Evolutionary conservation across 2,888 invertebrate genomes (phyloP), one percentile per base, ranked within the genome.

Genomic region (Chymomyza amoena): DNA sequence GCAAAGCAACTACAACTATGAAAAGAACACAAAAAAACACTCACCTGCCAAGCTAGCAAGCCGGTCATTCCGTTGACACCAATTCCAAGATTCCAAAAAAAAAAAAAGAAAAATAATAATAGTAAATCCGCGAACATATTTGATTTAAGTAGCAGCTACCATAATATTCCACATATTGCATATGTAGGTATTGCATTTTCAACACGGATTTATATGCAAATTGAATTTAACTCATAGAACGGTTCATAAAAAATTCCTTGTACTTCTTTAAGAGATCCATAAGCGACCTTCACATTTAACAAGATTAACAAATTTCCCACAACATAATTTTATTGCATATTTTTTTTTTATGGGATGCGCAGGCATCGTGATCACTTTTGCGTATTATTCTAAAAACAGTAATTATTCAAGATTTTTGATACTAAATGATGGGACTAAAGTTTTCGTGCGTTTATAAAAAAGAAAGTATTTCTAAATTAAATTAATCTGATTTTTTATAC

Each of bases 401-500:
- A 64, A 65, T 70, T 75, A 71, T 28, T 5, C 10, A 32, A 59
- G 67, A 56, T 70, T 60, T 60, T 60, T 60, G n/a, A 60, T 60
- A 20, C 54, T 54, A 20, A 54, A 54, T 60, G 67, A 54, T 70
- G 67, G 67, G 65, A 70, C 80, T 70, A 68, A 71, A 68, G 73
- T 80, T 69, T 70, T 70, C 51, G 15, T n/a, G 73, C 66, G 70
- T 73, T 77, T 70, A 64, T 78, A 32, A 78, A 81, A 63, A 68
- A 79, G 28, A 50, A 61, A 60, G 84, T 89, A 85, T 89, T 84
- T 89, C 83, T 74, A 81, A 79, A 87, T 83, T 84, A 73, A 72
- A 50, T 28, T 63, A 28, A 45, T 62, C 50, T 75, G 77, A 73
- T 76, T 72, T 70, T 73, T 66, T 73, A 66, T 70, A 72, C 61